Conservation (phyloP, 2,888 invertebrate genomes). For the Eilema sororculum region DNA sequence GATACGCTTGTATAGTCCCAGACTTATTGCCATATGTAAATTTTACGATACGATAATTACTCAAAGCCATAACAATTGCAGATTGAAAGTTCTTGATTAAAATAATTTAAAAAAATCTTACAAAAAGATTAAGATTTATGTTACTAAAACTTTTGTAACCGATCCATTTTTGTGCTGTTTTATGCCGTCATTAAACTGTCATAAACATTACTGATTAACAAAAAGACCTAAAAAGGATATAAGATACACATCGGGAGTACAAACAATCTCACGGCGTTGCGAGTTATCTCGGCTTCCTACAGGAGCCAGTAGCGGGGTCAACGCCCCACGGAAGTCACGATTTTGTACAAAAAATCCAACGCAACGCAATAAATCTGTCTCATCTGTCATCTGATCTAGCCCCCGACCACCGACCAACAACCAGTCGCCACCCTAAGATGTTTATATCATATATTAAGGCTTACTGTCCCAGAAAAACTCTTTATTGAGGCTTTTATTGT, state of each 20-base stretch:
- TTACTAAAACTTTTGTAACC: conserved; percentile 35
- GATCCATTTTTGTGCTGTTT: conserved; percentile 47
- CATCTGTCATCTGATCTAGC: conserved; percentile 78
- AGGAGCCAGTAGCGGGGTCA: conserved; percentile 77
- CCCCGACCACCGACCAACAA: conserved; percentile 8
- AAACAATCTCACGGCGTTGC: conserved; percentile 65
- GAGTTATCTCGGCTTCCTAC: conserved; percentile 69
- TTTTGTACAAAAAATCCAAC: conserved; percentile 68
- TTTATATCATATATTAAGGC: conserved; percentile 67
- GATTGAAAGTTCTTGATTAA: conserved; percentile 47
- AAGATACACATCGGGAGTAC: conserved; percentile 68
- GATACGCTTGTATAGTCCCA: conserved; percentile 65
- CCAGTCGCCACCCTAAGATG: conserved; percentile 66
- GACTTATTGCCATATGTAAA: conserved; percentile 76
- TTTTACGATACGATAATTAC: conserved; percentile 74
- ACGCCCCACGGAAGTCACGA: conserved; percentile 74
- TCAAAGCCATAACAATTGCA: conserved; percentile 63
- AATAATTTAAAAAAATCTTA: conserved; percentile 38
- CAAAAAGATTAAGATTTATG: conserved; percentile 31
- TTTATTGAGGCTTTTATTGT: conserved; percentile 76
- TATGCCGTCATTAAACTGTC: conserved; percentile 46
- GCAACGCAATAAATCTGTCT: conserved; percentile 72
- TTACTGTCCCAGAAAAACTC: conserved; percentile 76
- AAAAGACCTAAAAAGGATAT: conserved; percentile 62
- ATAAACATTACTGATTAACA: conserved; percentile 60